Percentiles rank a stretch among this genome's conserved stretches.
Conservation (phyloP, 2,888 invertebrate species). For the Dichetophora obliterata region DNA sequence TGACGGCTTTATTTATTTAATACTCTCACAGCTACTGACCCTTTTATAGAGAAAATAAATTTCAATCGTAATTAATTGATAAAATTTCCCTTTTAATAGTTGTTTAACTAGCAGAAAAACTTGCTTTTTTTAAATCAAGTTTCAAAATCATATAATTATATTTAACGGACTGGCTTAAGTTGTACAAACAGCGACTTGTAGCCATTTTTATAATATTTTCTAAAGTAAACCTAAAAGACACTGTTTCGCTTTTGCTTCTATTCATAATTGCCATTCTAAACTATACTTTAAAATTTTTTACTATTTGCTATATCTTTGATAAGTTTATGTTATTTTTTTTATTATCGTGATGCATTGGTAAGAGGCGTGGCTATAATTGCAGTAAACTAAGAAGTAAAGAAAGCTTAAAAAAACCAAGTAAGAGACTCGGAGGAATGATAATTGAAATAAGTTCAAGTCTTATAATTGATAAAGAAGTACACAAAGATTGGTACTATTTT, state of each 20-base stretch:
- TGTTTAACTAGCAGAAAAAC: background rate
- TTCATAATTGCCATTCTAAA: background rate
- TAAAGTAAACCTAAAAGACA: constrained; percentile 35
- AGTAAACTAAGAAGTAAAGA: background rate
- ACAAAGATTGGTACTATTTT: background rate
- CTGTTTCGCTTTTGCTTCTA: constrained; percentile 23
- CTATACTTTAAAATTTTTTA: background rate
- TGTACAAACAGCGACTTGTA: background rate
- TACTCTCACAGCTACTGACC: background rate
- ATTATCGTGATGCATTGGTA: constrained; percentile 45
- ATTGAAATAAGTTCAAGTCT: background rate
- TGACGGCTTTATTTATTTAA: no score
- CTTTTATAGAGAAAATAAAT: background rate
- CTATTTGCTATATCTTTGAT: constrained; percentile 13
- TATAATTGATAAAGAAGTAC: background rate
- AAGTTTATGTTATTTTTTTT: constrained; percentile 6
- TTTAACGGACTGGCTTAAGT: background rate
- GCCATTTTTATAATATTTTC: background rate
- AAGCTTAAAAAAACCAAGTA: background rate
- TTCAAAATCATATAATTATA: background rate
- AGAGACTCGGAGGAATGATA: background rate
- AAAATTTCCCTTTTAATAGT: background rate
- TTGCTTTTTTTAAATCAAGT: background rate
- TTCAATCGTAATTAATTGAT: background rate
- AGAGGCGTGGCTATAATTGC: constrained; percentile 40